These are phyloP conservation scores for Luperina nickerlii DNA, from an alignment of 2,888 invertebrate genomes.

Conservation along the genomic window DNA sequence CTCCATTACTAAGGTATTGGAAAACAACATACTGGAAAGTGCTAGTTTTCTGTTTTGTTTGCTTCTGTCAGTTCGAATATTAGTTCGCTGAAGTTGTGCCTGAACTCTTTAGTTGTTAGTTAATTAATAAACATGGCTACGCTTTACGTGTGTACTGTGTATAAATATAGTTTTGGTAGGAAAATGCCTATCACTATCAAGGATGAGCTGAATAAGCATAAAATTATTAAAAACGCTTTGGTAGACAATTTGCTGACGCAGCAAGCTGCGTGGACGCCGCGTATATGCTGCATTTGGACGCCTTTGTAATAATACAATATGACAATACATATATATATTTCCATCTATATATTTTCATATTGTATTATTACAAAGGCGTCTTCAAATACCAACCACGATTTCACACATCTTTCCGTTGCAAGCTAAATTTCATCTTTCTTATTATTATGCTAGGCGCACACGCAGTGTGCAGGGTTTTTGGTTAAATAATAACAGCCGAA, in stretches of 20 bases:
- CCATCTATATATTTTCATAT: background rate
- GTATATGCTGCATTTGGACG: too few species aligned
- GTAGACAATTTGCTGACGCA: background rate
- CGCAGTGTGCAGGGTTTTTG: background rate
- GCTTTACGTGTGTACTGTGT: conserved; percentile 6
- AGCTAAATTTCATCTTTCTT: background rate
- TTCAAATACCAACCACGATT: too few species aligned
- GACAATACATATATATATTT: too few species aligned
- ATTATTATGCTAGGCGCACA: background rate
- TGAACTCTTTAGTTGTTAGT: conserved; percentile 23
- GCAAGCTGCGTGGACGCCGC: too few species aligned
- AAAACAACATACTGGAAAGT: conserved; percentile 22
- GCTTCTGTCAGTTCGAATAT: conserved; percentile 48
- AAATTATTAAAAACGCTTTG: background rate
- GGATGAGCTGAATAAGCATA: background rate
- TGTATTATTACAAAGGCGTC: background rate
- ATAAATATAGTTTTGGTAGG: background rate
- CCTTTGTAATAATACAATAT: too few species aligned
- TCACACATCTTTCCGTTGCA: too few species aligned
- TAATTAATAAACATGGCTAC: conserved; percentile 17
- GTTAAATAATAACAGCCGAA: background rate
- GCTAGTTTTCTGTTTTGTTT: conserved; percentile 32
- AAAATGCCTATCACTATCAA: background rate
- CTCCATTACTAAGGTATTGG: conserved; percentile 16
- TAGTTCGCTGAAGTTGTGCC: conserved; percentile 30